A percentile compares a stretch with the other conserved stretches of the same genome.
Evolutionary conservation across 2,888 invertebrate genomes (phyloP).

Genomic region (Caenorhabditis afra): DNA sequence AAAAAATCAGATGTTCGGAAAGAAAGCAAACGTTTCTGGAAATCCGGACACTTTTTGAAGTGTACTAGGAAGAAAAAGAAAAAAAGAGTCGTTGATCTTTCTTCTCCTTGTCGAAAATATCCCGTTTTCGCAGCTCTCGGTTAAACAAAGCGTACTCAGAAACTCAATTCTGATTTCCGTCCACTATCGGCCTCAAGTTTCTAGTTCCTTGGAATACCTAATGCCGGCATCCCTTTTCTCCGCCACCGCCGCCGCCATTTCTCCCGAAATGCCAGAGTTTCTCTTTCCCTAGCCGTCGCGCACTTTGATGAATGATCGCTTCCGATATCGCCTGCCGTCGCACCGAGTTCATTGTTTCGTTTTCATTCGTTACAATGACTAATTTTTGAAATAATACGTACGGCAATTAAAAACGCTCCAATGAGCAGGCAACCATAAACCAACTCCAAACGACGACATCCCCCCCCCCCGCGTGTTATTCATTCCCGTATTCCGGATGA

Average conservation of each 20-base stretch:
- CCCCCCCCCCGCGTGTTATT: conserved; percentile 20
- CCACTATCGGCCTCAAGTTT: conserved; percentile 12
- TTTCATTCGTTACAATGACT: conserved; percentile 36
- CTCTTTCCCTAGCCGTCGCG: conserved; percentile 15
- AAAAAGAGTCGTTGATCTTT: conserved; percentile 44
- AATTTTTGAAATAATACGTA: conserved; percentile 29
- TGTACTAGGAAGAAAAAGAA: conserved; percentile 23
- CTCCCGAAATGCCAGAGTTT: conserved; percentile 7
- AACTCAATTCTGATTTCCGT: conserved; percentile 43
- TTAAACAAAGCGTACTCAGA: conserved; percentile 58
- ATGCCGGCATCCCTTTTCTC: conserved; percentile 12
- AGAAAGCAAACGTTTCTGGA: too few relatives aligned
- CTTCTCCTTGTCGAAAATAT: conserved; percentile 34
- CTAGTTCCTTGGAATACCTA: conserved; percentile 32
- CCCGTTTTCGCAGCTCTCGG: conserved; percentile 31
- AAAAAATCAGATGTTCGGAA: neutral
- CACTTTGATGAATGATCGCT: conserved; percentile 50
- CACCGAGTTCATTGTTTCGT: conserved; percentile 36
- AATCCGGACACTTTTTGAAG: neutral
- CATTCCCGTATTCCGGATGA: neutral
- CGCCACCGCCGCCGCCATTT: neutral
- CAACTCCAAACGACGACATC: conserved; percentile 13
- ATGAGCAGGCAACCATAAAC: conserved; percentile 54
- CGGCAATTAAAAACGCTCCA: conserved; percentile 36
- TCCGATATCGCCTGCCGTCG: conserved; percentile 2